Base-by-base conservation (phyloP, 2,113 vertebrate genomes). In the Pristiophorus japonicus region DNA sequence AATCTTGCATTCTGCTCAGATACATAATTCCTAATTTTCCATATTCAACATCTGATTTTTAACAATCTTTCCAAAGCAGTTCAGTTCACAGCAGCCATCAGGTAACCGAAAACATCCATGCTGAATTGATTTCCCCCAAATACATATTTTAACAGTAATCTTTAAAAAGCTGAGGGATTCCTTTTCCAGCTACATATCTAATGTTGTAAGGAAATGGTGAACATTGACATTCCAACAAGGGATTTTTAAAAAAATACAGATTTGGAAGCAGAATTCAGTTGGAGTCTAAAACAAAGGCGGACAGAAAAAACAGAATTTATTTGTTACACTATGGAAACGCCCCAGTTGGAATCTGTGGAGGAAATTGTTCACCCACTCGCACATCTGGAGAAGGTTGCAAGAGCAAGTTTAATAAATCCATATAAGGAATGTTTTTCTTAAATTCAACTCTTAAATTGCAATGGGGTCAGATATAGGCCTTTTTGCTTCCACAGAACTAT, bases 341-440 rank as follows among this genome's bases (percentile, higher is more conserved):
- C 87, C 88, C 55, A 38, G 59, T 92, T 92, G 88, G 88, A 92
- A 34, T n/a, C 55, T 10, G 12, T 92, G 30, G 18, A 63, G 84
- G 16, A 92, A 92, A 92, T 22, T 63, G 59, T 38, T 92, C 88
- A 92, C 55, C 59, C 59, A 63, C 34, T 63, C n/a, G 22, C 34
- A 92, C 88, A 92, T 92, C 59, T 90, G 87, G 88, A 63, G 34
- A 18, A 38, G 62, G 62, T n/a, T 92, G n/a, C 59, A 92, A 92
- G 22, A 22, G 18, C 59, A 63, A 63, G 88, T 63, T 92, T 63
- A 63, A 92, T n/a, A 92, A 92, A 34, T 16, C 59, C 88, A 62
- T 59, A 30, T 51, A 62, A 38, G 59, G 59, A 42, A 62, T 78
- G 34, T 78, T 78, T 63, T 91, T 63, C 59, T 62, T 63, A 63